Base-by-base conservation (phyloP, 2,113 vertebrate species). In the Percopsis transmontana region DNA sequence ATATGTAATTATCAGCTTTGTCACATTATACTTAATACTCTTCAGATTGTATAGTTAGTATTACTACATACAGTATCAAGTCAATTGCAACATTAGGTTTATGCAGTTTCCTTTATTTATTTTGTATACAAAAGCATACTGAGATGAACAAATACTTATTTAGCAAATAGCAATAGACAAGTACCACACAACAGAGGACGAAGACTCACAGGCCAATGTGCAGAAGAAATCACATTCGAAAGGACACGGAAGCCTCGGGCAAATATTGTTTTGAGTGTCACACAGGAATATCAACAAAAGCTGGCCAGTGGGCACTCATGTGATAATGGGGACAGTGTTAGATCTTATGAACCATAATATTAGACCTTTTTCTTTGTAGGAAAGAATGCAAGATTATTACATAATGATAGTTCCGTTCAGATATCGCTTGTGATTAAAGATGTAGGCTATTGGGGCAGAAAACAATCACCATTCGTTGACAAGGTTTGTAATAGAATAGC, bases 91-190 rank as follows among this genome's bases (percentile, higher is more conserved):
- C n/a, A n/a, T n/a, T n/a, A n/a, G n/a, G n/a, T n/a, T n/a, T n/a
- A n/a, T n/a, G n/a, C n/a, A n/a, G n/a, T 84, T 78, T 67, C 63
- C 53, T 88, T 87, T 80, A 72, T 89, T 85, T 15, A 71, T 86
- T 89, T 88, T 82, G 72, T n/a, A 87, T 89, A 87, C 47, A 87
- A 91, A 90, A 89, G 66, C 73, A 87, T 75, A 83, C 58, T 82
- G 66, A 66, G 74, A 85, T 76, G 51, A 85, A 88, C 86, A 87
- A 76, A 79, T 74, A 54, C 57, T 69, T 82, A 84, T 79, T 85
- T 71, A 73, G 68, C 74, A 83, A 78, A 79, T 66, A 80, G 58
- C 68, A 76, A 86, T 70, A 79, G 62, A 86, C 66, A 81, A 56
- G 65, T 61, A 79, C 58, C 81, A 82, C 80, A 87, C 76, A 81